These are phyloP conservation scores for Scolanthus callimorphus DNA, from an alignment of 92 coral and sea anemone species.

Conservation along the genomic window DNA sequence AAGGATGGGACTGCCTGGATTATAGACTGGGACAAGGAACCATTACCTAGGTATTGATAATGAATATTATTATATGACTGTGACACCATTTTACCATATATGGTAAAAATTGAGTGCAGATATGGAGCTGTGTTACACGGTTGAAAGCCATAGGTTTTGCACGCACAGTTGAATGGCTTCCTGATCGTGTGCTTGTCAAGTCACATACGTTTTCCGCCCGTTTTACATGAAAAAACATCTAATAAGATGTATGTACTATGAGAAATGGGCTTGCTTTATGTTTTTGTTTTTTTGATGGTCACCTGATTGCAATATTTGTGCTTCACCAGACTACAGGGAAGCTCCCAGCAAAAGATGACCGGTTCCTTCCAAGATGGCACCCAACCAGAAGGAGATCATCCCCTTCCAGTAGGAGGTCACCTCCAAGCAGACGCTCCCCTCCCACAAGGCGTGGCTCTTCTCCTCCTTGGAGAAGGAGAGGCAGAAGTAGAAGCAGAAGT, in stretches of 20 bases:
- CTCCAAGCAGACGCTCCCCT: neutral
- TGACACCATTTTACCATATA: too few relatives aligned
- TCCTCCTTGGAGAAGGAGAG: conserved; percentile 56
- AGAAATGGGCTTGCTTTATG: neutral
- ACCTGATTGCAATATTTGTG: neutral
- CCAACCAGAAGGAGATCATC: conserved; percentile 72
- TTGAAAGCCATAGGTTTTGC: too few relatives aligned
- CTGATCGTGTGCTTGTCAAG: too few relatives aligned
- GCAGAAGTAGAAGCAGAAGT: conserved; percentile 54
- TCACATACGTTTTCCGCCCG: too few relatives aligned
- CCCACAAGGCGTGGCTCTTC: conserved; percentile 61
- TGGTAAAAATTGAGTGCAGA: too few relatives aligned
- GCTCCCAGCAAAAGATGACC: conserved; percentile 30
- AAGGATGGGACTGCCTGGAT: conserved; percentile 87
- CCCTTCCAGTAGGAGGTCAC: conserved; percentile 30
- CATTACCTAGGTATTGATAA: conserved; percentile 82
- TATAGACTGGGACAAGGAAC: conserved; percentile 90
- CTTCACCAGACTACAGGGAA: too few relatives aligned
- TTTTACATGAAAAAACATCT: too few relatives aligned
- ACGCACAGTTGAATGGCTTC: too few relatives aligned
- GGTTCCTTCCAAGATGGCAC: conserved; percentile 67
- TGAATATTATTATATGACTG: too few relatives aligned
- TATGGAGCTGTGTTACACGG: too few relatives aligned
- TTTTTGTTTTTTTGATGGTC: neutral
- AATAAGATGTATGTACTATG: neutral